Conservation (phyloP, 1,140 invertebrate genomes). For the Cydia pomonella region DNA sequence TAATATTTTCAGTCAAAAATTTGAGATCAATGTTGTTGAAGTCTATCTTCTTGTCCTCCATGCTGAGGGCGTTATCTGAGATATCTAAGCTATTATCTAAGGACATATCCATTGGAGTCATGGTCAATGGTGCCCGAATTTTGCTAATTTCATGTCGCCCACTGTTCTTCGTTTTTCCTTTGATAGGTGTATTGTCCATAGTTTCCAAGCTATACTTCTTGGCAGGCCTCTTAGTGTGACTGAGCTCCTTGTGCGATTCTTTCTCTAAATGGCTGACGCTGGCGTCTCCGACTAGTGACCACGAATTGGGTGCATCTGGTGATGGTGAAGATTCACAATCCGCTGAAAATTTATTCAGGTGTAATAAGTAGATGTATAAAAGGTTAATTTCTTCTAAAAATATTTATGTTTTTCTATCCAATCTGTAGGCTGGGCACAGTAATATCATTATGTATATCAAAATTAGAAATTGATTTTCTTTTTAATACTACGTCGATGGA, state of each 20-base stretch:
- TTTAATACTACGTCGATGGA: no score
- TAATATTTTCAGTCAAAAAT: constrained; percentile 67
- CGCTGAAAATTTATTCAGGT: constrained; percentile 45
- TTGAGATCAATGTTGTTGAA: constrained; percentile 77
- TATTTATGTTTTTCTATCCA: not conserved
- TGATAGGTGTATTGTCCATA: constrained; percentile 67
- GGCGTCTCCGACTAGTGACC: constrained; percentile 62
- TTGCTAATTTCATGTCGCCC: constrained; percentile 70
- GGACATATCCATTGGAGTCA: constrained; percentile 69
- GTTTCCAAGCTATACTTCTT: constrained; percentile 50
- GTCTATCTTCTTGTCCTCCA: constrained; percentile 73
- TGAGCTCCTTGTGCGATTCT: constrained; percentile 46
- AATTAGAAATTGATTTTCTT: no score
- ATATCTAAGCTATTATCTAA: constrained; percentile 73
- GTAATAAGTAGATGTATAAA: not conserved
- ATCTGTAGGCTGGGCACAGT: not conserved
- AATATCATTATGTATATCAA: no score
- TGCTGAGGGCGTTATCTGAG: constrained; percentile 59
- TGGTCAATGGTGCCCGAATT: constrained; percentile 52
- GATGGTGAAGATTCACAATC: constrained; percentile 52
- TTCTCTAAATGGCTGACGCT: constrained; percentile 58
- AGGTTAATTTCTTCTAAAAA: no score
- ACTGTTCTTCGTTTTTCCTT: constrained; percentile 60
- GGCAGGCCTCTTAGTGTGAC: constrained; percentile 58
- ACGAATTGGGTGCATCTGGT: constrained; percentile 44